phyloP scores from a whole-genome alignment of 1,140 invertebrate species.

The Heliconius hermathena region DNA sequence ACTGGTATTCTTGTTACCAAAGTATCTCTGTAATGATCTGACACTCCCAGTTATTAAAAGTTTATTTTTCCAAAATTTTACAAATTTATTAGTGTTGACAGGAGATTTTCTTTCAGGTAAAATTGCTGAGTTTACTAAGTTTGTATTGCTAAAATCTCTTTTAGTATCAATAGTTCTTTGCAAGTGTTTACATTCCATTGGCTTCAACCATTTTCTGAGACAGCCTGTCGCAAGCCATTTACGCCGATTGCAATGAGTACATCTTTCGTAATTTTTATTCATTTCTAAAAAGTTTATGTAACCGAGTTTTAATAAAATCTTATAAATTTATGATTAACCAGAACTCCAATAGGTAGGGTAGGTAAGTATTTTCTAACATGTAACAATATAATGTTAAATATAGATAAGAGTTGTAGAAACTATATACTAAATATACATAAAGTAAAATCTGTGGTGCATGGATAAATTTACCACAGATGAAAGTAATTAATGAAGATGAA shows the following conservation, averaged over 20 bases:
- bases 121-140: slow-evolving; percentile 70
- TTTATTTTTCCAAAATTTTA: slow-evolving; percentile 78
- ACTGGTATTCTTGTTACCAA: slow-evolving; percentile 64
- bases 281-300: slow-evolving; percentile 43
- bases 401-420: not conserved
- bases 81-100: slow-evolving; percentile 69
- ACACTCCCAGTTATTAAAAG: slow-evolving; percentile 74
- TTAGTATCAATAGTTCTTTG: slow-evolving; percentile 75
- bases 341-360: not conserved
- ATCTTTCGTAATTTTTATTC: slow-evolving; percentile 77
- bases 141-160: slow-evolving; percentile 69
- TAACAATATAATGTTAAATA: not conserved
- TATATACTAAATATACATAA: not conserved
- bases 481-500: not conserved
- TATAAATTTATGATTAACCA: not conserved
- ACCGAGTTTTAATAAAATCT: not conserved
- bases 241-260: slow-evolving; percentile 72
- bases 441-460: not conserved
- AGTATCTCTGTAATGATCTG: slow-evolving; percentile 72
- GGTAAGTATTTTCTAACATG: not conserved
- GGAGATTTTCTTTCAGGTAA: slow-evolving; percentile 62
- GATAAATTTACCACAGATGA: slow-evolving; percentile 2
- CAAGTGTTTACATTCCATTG: slow-evolving; percentile 78
- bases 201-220: slow-evolving; percentile 76
- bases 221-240: slow-evolving; percentile 75